phyloP scores from a whole-genome alignment of 2,797 vertebrate species.

The Champsocephalus gunnari region DNA sequence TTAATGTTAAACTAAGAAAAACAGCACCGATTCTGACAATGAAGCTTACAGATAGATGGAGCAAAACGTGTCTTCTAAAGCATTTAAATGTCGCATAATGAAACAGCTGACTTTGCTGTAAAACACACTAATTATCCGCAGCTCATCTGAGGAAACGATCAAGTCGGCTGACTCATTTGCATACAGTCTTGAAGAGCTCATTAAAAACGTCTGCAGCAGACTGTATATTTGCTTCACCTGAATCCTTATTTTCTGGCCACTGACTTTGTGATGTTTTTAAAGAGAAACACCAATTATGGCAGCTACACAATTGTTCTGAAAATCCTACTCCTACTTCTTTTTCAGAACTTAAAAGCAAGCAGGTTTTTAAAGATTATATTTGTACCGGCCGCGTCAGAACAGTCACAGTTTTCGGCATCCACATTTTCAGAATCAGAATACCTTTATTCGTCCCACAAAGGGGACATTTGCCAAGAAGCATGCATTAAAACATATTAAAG shows the following conservation, averaged over 20 bases:
- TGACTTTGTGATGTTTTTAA: conserved; percentile 11
- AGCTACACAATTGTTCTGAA: neutral
- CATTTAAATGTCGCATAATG: conserved; percentile 42
- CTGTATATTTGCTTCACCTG: conserved; percentile 8
- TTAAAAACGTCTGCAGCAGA: conserved; percentile 47
- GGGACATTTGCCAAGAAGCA: no score
- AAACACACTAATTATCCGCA: conserved; percentile 52
- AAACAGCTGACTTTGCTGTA: conserved; percentile 49
- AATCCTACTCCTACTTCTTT: neutral
- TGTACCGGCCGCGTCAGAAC: conserved; percentile 1
- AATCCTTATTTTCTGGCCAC: neutral
- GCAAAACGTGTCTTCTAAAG: conserved; percentile 31
- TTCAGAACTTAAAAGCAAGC: neutral
- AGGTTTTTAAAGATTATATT: conserved; percentile 2
- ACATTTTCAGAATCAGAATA: neutral
- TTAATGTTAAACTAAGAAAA: conserved; percentile 27
- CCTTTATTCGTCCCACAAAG: no score
- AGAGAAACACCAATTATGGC: conserved; percentile 22
- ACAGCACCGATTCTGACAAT: conserved; percentile 10
- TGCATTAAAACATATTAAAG: no score
- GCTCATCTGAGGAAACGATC: conserved; percentile 55
- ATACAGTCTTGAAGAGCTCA: conserved; percentile 47
- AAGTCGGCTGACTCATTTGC: conserved; percentile 41
- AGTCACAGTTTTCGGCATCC: neutral
- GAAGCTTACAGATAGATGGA: conserved; percentile 10